Evolutionary conservation across 2,113 vertebrate species (phyloP), one percentile per base, ranked within the genome.

Genomic region (Anoura caudifer): DNA sequence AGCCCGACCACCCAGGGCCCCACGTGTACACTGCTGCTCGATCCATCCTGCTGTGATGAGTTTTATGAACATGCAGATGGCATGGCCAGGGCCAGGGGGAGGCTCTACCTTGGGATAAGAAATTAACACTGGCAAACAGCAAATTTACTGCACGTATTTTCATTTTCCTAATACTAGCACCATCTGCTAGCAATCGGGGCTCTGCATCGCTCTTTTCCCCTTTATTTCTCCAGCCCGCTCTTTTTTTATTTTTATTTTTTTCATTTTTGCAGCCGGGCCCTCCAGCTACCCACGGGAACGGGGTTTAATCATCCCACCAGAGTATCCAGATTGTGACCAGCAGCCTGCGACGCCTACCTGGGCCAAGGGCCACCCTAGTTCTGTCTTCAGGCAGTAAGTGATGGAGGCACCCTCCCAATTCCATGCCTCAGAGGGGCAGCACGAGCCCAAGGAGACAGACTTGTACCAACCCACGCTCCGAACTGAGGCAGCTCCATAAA

Each of bases 131-230:
- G 98, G 99, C 98, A 99, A 99, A 98, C 70, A 83, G 97, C 65
- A 98, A 98, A 98, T 98, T 99, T 98, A 98, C 98, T 75, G 98
- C 88, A 0, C 98, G 98, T 98, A 98, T 99, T 99, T 99, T 98
- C 98, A 96, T 99, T 98, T 99, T 98, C 98, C 98, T 98, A 98
- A 98, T 96, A 98, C 98, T 87, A 89, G 98, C 89, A 79, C 99
- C 99, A 99, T 99, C 99, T 99, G 99, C 98, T 98, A 98, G 97
- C 97, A 12, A 98, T 97, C 38, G 93, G 97, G 98, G 98, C 98
- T 98, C 97, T 95, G 19, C 4, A 0, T 50, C 61, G 26, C 45
- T 0, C 0, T 90, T 45, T 94, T 50, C 63, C 97, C 96, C 95
- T 87, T 92, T 84, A 91, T 89, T 95, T 93, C 90, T 93, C 87